These are phyloP conservation scores for Thecophora atra DNA, from an alignment of 2,888 invertebrate species.

Conservation along the genomic window DNA sequence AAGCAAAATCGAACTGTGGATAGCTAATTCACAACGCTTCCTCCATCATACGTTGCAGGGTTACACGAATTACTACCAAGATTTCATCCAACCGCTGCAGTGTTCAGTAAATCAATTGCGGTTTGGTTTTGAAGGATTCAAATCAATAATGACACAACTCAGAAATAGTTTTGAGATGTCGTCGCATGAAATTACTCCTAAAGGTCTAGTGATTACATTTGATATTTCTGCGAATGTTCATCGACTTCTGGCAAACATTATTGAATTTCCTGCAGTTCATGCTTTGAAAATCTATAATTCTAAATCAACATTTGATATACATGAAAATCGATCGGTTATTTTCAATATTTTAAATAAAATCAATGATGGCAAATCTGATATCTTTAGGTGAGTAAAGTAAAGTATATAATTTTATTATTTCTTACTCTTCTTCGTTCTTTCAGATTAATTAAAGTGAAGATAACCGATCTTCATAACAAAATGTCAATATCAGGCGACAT, in stretches of 20 bases:
- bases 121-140: slow-evolving; percentile 72
- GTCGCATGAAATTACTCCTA: slow-evolving; percentile 20
- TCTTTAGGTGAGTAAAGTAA: slow-evolving; percentile 52
- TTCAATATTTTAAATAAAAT: slow-evolving; percentile 56
- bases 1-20: slow-evolving; percentile 60
- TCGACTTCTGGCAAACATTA: slow-evolving; percentile 54
- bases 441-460: slow-evolving; percentile 75
- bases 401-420: not conserved
- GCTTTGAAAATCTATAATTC: slow-evolving; percentile 52
- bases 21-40: slow-evolving; percentile 62
- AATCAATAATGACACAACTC: slow-evolving; percentile 68
- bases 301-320: slow-evolving; percentile 44
- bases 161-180: slow-evolving; percentile 41
- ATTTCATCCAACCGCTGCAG: slow-evolving; percentile 78
- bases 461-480: slow-evolving; percentile 76
- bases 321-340: slow-evolving; percentile 52
- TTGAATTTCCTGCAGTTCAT: slow-evolving; percentile 57
- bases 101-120: slow-evolving; percentile 75
- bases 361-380: slow-evolving; percentile 56
- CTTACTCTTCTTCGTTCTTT: not conserved
- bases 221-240: slow-evolving; percentile 51
- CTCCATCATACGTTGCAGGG: slow-evolving; percentile 64
- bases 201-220: slow-evolving; percentile 48
- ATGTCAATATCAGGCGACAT: slow-evolving; percentile 69
- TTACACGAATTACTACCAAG: slow-evolving; percentile 78